A percentile compares a stretch with the other conserved stretches of the same genome.
phyloP scores from a whole-genome alignment of 2,797 vertebrate species.

The Limnodromus scolopaceus region DNA sequence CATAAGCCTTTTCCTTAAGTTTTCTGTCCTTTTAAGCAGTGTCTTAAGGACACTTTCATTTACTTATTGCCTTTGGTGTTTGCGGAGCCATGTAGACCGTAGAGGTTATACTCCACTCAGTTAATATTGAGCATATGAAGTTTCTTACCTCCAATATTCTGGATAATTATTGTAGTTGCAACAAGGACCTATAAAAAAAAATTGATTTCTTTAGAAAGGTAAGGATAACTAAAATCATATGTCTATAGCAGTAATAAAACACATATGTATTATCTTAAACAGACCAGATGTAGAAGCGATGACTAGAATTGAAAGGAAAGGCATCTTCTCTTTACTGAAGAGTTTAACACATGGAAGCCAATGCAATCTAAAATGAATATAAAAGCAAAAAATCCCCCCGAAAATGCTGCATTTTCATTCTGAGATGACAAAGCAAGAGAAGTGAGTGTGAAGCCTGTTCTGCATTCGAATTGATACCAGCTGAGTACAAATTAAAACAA shows the following conservation, averaged over 20 bases:
- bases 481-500: background rate
- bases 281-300: constrained; percentile 12
- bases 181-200: constrained; percentile 85
- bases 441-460: background rate
- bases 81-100: background rate
- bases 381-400: background rate
- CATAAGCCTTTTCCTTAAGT: background rate
- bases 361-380: background rate
- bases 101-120: background rate
- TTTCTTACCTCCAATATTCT: constrained; percentile 95
- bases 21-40: background rate
- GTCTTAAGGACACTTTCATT: background rate
- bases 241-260: background rate
- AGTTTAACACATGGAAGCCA: background rate
- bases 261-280: background rate
- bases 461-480: background rate
- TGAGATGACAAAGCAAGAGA: background rate
- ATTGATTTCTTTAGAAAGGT: constrained; percentile 56
- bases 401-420: background rate
- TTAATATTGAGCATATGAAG: background rate
- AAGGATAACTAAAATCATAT: constrained; percentile 38
- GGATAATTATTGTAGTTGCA: constrained; percentile 89
- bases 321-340: background rate
- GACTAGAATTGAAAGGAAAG: background rate
- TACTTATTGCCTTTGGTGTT: background rate